These are phyloP conservation scores for Syngnathus acus DNA, from an alignment of 2,797 vertebrate species.

Conservation along the genomic window DNA sequence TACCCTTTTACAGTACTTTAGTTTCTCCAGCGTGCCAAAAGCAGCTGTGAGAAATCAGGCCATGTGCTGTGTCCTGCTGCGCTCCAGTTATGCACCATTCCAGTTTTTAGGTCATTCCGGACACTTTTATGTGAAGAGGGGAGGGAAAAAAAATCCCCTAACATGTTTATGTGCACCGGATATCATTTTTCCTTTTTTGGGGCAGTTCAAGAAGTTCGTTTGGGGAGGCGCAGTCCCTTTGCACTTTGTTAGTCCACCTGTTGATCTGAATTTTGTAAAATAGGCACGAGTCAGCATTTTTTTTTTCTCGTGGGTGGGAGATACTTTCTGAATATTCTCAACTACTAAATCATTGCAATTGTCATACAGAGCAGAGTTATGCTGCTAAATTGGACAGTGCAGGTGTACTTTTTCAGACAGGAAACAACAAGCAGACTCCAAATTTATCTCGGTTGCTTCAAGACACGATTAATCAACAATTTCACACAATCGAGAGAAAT, in stretches of 20 bases:
- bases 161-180: constrained; percentile 8
- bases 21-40: constrained; percentile 8
- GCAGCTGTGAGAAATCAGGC: constrained; percentile 45
- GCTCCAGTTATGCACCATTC: constrained; percentile 9
- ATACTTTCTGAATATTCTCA: not conserved
- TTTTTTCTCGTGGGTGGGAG: too few species aligned
- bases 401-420: not conserved
- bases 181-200: constrained; percentile 15
- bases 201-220: constrained; percentile 36
- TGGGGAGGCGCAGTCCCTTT: constrained; percentile 13
- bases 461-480: not conserved
- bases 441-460: not conserved
- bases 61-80: constrained; percentile 26
- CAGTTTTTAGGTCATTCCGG: constrained; percentile 45
- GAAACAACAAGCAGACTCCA: not conserved
- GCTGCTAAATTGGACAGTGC: too few species aligned
- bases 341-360: not conserved
- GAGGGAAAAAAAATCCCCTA: constrained; percentile 1
- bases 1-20: too few species aligned
- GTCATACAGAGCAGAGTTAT: too few species aligned
- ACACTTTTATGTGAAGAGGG: constrained; percentile 18
- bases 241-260: not conserved
- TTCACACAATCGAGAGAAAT: not conserved
- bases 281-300: not conserved
- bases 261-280: not conserved